phyloP scores from a whole-genome alignment of 2,797 vertebrate species.

The Lutjanus campechanus region DNA sequence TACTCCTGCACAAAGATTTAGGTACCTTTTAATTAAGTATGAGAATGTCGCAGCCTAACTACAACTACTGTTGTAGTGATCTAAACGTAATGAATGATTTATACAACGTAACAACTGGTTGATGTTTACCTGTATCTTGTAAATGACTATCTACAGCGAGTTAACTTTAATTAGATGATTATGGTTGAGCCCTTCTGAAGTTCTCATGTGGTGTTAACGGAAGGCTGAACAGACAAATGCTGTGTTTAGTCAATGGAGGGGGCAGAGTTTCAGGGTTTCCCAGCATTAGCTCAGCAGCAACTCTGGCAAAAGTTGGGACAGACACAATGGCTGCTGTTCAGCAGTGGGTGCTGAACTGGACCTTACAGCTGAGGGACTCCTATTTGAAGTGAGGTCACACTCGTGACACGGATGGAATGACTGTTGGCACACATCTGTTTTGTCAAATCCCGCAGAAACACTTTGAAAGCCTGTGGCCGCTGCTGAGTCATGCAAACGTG shows the following conservation, averaged over 20 bases:
- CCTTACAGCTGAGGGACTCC: constrained; percentile 37
- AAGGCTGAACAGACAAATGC: constrained; percentile 67
- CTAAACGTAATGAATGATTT: constrained; percentile 47
- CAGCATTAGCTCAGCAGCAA: constrained; percentile 68
- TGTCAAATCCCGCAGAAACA: constrained; percentile 44
- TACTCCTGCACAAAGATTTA: background rate
- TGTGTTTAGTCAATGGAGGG: constrained; percentile 60
- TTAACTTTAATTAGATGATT: constrained; percentile 62
- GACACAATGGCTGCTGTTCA: constrained; percentile 80
- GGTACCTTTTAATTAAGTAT: constrained; percentile 7
- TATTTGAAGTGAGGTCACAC: constrained; percentile 52
- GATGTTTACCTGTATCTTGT: constrained; percentile 55
- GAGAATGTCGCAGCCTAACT: constrained; percentile 18
- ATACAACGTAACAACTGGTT: constrained; percentile 26
- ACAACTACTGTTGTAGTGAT: constrained; percentile 8
- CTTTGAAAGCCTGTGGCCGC: constrained; percentile 10
- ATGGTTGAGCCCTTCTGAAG: constrained; percentile 34
- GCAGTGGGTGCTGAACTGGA: constrained; percentile 77
- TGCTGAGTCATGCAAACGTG: constrained; percentile 49
- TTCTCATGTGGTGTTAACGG: constrained; percentile 59
- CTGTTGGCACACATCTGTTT: constrained; percentile 55
- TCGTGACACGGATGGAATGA: constrained; percentile 44
- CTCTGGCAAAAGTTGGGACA: constrained; percentile 60
- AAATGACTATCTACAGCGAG: constrained; percentile 55
- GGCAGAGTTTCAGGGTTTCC: constrained; percentile 68